These are phyloP conservation scores for Micoletzkya japonica DNA, from an alignment of 2,888 invertebrate genomes.

Conservation along the genomic window DNA sequence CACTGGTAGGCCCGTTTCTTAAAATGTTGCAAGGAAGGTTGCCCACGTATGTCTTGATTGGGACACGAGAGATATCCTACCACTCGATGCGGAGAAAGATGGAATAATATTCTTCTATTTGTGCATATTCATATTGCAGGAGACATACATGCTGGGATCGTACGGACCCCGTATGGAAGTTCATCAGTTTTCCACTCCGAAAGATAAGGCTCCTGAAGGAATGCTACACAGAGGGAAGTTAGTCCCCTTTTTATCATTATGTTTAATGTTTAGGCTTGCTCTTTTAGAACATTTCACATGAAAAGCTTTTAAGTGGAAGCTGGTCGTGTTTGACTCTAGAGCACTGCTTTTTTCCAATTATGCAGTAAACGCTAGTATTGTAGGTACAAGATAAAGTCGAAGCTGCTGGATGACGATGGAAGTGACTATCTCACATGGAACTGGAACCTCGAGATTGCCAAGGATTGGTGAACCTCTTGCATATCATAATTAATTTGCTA, in stretches of 20 bases:
- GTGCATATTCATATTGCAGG: conserved; percentile 65
- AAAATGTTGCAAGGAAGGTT: too few relatives aligned
- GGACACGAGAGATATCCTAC: too few relatives aligned
- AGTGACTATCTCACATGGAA: conserved; percentile 94
- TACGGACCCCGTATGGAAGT: conserved; percentile 92
- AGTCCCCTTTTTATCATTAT: not conserved
- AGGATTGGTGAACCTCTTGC: conserved; percentile 85
- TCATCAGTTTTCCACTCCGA: conserved; percentile 87
- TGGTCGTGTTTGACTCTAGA: too few relatives aligned
- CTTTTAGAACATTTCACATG: too few relatives aligned
- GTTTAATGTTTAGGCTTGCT: too few relatives aligned
- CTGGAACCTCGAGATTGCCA: conserved; percentile 96
- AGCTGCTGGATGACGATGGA: conserved; percentile 96
- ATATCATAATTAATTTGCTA: too few relatives aligned
- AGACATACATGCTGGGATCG: conserved; percentile 97
- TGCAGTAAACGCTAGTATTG: conserved; percentile 73
- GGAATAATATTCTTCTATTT: not conserved
- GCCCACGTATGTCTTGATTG: too few relatives aligned
- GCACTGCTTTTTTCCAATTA: conserved; percentile 50
- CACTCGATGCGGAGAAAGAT: not conserved
- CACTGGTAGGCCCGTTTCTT: too few relatives aligned
- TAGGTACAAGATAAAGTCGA: conserved; percentile 83
- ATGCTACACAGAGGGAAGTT: conserved; percentile 28
- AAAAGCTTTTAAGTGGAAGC: not conserved
- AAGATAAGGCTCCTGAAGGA: conserved; percentile 91